phyloP scores from a whole-genome alignment of 2,888 invertebrate genomes.

The Deilephila elpenor region DNA sequence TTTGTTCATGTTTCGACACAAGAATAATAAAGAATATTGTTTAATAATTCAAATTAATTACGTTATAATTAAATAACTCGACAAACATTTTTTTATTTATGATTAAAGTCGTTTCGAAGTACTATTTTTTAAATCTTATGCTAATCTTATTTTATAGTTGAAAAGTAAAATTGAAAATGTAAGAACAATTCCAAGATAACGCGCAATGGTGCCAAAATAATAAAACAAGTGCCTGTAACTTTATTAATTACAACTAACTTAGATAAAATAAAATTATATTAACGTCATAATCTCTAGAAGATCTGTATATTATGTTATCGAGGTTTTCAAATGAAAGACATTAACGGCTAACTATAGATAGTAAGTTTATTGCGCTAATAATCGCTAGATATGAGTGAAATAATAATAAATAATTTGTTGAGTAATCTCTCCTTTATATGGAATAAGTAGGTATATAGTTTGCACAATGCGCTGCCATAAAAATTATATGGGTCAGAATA shows the following conservation, averaged over 20 bases:
- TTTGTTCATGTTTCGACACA: too few species aligned
- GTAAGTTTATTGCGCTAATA: constrained; percentile 32
- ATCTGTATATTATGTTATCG: constrained; percentile 30
- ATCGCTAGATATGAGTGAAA: constrained; percentile 15
- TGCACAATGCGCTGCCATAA: constrained; percentile 3
- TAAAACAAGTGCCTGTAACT: constrained; percentile 25
- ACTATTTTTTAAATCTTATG: neutral
- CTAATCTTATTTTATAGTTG: neutral
- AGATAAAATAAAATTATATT: constrained; percentile 14
- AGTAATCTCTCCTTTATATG: constrained; percentile 1
- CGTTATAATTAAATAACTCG: neutral
- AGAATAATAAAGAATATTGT: neutral
- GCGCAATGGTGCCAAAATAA: constrained; percentile 12
- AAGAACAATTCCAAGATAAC: neutral
- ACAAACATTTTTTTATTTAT: neutral
- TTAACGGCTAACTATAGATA: constrained; percentile 58
- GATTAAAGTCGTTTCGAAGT: constrained; percentile 3
- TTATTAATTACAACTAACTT: constrained; percentile 25
- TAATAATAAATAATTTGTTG: constrained; percentile 16
- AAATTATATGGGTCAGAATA: neutral
- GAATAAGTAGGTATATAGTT: neutral
- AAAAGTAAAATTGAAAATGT: neutral
- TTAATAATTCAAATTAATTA: too few species aligned
- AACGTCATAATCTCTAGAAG: constrained; percentile 32
- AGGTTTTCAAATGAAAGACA: constrained; percentile 60